Percentiles rank a stretch among this genome's conserved stretches.
These are phyloP conservation scores for Tricholaema leucomelas DNA, from an alignment of 2,113 vertebrate species.

Conservation along the genomic window DNA sequence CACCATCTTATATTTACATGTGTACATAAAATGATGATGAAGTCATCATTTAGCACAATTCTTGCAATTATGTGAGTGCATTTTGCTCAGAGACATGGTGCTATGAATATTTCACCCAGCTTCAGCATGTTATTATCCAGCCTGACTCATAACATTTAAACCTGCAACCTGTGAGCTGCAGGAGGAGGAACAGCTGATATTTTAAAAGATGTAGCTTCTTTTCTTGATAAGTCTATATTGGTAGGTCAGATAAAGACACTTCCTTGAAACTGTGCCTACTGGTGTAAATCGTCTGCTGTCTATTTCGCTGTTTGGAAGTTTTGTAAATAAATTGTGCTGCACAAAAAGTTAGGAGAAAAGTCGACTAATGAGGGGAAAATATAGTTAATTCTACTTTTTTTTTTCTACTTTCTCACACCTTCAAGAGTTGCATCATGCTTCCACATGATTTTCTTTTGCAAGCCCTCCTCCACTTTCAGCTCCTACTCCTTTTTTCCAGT, in stretches of 20 bases:
- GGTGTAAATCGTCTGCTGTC: neutral
- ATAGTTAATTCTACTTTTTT: neutral
- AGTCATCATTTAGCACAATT: neutral
- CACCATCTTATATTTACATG: neutral
- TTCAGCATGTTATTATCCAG: neutral
- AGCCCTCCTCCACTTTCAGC: neutral
- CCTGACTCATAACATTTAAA: neutral
- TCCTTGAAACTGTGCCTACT: neutral
- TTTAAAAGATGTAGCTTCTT: neutral
- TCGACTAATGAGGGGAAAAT: neutral
- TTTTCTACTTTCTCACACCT: neutral
- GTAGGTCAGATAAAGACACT: neutral
- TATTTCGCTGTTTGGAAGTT: neutral
- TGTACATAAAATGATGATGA: neutral
- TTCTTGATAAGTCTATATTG: neutral
- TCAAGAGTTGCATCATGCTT: neutral
- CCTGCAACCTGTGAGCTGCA: accelerated
- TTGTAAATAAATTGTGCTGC: neutral
- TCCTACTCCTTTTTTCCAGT: neutral
- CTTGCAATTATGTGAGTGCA: neutral
- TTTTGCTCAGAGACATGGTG: neutral
- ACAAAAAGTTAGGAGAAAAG: neutral
- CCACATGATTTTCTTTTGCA: slow-evolving; percentile 9
- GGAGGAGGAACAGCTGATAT: neutral
- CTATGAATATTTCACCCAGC: neutral